phyloP scores from a whole-genome alignment of 2,888 invertebrate species.

The Apotomis capreana region DNA sequence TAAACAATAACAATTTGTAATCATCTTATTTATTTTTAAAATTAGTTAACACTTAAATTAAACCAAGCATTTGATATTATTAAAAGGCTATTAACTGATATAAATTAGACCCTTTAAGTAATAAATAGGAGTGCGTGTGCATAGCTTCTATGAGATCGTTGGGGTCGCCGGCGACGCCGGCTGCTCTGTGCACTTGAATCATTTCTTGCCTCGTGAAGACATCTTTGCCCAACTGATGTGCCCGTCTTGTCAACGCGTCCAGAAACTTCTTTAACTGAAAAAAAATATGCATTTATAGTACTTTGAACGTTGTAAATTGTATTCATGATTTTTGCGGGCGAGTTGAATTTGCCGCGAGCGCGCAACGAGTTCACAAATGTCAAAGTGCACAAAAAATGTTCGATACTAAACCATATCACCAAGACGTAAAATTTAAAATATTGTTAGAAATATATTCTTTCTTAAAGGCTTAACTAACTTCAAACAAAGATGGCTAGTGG shows the following conservation, averaged over 20 bases:
- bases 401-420: no score
- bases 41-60: constrained; percentile 24
- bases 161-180: constrained; percentile 87
- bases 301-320: neutral
- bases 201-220: constrained; percentile 91
- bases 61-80: constrained; percentile 49
- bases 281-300: constrained; percentile 6
- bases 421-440: no score
- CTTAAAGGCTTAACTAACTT: no score
- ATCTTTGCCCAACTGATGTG: constrained; percentile 86
- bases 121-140: constrained; percentile 92
- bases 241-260: constrained; percentile 85
- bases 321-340: no score
- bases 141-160: constrained; percentile 88
- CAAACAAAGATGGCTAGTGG: no score
- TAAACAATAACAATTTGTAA: neutral
- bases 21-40: constrained; percentile 18
- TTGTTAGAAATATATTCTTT: no score
- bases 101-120: constrained; percentile 90
- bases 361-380: no score
- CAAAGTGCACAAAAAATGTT: no score
- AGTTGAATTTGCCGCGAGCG: no score
- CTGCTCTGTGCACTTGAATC: constrained; percentile 86
- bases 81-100: constrained; percentile 84
- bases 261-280: constrained; percentile 89